Evolutionary conservation across 2,113 vertebrate genomes (phyloP), one percentile per base, ranked within the genome.

Genomic region (Mirza zaza): DNA sequence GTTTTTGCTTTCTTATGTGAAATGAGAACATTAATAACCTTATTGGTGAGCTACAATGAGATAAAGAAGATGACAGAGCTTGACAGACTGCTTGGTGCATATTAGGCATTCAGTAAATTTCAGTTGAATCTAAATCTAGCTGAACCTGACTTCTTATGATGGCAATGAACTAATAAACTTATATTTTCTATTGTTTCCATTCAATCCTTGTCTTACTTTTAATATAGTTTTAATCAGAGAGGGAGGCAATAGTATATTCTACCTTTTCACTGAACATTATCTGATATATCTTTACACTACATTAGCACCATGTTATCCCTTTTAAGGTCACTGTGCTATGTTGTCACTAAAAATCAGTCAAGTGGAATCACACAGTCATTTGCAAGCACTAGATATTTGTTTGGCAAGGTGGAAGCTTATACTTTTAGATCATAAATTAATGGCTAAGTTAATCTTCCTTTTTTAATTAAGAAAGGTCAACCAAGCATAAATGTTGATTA

Each of bases 381-480:
- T 88, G 52, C 48, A 94, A 98, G 87, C 32, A 27, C 73, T 95
- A 85, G 92, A 85, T 83, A 86, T 94, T 96, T 97, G 94, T 97
- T 96, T 98, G 97, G 88, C 94, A 98, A 87, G 84, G 89, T 97
- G 36, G 95, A 97, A 83, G 86, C 95, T 97, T 97, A 97, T 87
- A 87, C 67, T 96, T 97, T 96, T 83, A 87, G 77, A 83, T 59
- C 39, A 86, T 96, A 96, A 98, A 97, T 98, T 95, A 96, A 95
- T 97, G 97, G 65, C 97, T 84, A 94, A 91, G 68, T 97, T 98
- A 98, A 98, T 95, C 42, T 98, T 97, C 95, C 92, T 79, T 71
- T 98, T 96, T 96, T 96, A 94, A 98, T 98, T 97, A 98, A 97
- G 98, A 98, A 97, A 98, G 95, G 96, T 96, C 83, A 98, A 92